Conservation (phyloP, 2,797 vertebrate genomes). For the Micropoecilia bifurca region DNA sequence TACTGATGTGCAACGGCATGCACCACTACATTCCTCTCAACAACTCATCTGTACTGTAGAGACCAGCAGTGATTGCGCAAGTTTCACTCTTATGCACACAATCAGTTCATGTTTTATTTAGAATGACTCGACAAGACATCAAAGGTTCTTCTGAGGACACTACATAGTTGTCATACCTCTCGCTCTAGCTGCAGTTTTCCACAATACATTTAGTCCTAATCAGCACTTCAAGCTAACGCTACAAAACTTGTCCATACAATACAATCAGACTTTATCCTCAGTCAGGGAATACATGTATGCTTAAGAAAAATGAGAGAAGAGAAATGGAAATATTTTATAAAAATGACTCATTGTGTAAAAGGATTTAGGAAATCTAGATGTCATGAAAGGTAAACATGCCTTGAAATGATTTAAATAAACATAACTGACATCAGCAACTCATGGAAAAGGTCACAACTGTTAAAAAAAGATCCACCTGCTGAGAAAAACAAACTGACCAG, state of each 20-base stretch:
- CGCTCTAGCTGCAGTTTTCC: background rate
- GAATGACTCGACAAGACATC: background rate
- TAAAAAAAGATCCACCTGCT: background rate
- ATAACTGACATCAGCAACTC: slow-evolving; percentile 13
- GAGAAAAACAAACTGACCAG: background rate
- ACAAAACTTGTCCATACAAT: background rate
- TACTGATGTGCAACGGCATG: background rate
- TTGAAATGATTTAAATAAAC: slow-evolving; percentile 15
- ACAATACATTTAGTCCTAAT: background rate
- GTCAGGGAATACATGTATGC: background rate
- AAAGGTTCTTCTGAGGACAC: background rate
- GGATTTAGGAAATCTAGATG: slow-evolving; percentile 11
- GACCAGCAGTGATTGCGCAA: background rate
- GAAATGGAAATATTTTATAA: background rate
- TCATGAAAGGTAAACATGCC: background rate
- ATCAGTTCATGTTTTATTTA: background rate
- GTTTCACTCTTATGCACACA: background rate
- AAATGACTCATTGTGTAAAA: slow-evolving; percentile 18
- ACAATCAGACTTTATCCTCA: background rate
- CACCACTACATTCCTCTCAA: background rate
- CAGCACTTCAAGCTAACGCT: background rate
- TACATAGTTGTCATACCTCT: background rate
- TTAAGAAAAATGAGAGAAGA: slow-evolving; percentile 22
- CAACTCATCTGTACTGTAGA: background rate
- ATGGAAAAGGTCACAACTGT: background rate